Percentiles rank a stretch among this genome's conserved stretches.
Conservation (phyloP, 2,113 vertebrate species). For the Heterocephalus glaber region DNA sequence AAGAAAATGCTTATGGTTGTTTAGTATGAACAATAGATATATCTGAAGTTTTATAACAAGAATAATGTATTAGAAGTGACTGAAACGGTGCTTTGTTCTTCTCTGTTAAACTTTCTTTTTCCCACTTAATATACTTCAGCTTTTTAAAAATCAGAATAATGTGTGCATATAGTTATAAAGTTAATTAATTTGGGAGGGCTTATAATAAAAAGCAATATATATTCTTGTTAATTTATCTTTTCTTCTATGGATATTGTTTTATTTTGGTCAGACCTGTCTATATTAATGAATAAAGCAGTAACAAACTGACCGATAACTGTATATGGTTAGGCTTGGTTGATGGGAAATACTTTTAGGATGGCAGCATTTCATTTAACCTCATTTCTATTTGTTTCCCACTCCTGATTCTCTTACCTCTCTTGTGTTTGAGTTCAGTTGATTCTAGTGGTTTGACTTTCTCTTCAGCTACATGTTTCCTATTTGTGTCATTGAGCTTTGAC, state of each 20-base stretch:
- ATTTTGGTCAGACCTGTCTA: neutral
- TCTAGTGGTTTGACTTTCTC: neutral
- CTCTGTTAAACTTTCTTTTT: neutral
- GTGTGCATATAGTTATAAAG: neutral
- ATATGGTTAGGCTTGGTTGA: neutral
- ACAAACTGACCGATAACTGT: neutral
- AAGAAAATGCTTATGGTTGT: neutral
- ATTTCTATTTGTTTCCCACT: neutral
- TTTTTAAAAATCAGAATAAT: neutral
- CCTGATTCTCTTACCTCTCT: neutral
- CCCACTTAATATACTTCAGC: neutral
- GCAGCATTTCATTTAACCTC: neutral
- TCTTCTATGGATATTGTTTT: neutral
- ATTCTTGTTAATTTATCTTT: slow-evolving; percentile 16
- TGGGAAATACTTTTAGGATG: neutral
- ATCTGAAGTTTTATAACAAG: slow-evolving; percentile 12
- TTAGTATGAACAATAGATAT: neutral
- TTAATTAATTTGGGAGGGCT: neutral
- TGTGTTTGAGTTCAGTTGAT: neutral
- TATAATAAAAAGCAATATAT: neutral
- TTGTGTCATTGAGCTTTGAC: neutral
- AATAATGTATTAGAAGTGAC: neutral
- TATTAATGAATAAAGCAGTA: neutral
- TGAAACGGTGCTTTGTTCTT: neutral
- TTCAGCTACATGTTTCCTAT: neutral